These are phyloP conservation scores for Turritopsis rubra DNA, from an alignment of 30 jellyfish, hydroid and myxozoan genomes.

Conservation along the genomic window DNA sequence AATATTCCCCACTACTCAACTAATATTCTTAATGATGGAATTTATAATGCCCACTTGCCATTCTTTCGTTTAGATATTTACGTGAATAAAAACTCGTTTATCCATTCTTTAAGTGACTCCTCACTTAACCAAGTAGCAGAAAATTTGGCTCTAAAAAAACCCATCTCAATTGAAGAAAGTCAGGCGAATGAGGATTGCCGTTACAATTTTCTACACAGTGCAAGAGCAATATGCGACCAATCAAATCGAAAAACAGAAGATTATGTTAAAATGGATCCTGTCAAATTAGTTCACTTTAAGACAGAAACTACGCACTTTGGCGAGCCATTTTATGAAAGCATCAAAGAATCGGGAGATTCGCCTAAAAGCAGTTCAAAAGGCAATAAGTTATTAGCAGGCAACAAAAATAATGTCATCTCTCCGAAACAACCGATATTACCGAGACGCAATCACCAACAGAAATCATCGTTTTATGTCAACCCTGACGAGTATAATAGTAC, in stretches of 20 bases:
- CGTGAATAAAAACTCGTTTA: background rate
- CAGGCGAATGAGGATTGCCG: background rate
- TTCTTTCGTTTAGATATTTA: background rate
- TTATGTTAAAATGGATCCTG: slow-evolving; percentile 9
- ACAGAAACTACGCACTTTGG: background rate
- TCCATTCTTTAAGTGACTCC: background rate
- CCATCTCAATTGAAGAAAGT: background rate
- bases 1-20: too few species aligned
- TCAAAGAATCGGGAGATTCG: background rate
- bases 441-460: background rate
- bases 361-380: background rate
- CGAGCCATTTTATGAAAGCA: slow-evolving; percentile 3
- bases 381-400: background rate
- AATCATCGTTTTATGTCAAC: background rate
- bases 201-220: background rate
- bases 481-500: background rate
- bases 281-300: background rate
- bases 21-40: too few species aligned
- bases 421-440: background rate
- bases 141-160: background rate
- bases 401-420: background rate
- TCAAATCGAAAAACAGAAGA: background rate
- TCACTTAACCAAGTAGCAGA: background rate
- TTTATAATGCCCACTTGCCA: too few species aligned
- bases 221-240: background rate